Base-by-base conservation (phyloP, 2,888 invertebrate species). In the Morpho achilles region DNA sequence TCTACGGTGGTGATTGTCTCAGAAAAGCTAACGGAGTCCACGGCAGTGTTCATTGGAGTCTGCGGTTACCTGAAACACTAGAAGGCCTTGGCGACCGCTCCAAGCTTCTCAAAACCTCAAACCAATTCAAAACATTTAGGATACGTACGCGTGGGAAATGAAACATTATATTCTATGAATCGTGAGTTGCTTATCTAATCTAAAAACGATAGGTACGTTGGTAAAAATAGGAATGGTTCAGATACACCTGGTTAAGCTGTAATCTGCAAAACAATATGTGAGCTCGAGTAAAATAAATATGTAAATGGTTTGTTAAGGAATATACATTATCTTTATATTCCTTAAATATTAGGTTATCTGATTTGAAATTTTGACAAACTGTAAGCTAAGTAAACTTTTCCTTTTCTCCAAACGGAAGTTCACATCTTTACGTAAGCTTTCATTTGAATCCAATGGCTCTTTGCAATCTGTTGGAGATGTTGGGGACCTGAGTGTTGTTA, bases 31-130 rank as follows among this genome's bases (percentile, higher is more conserved):
- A 42, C 74, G 70, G 72, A 85, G 82, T 86, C 85, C 75, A 74
- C 80, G 84, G 82, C 86, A 79, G 76, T 67, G 71, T 73, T 68
- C 75, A 76, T 69, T 69, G 70, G 72, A 71, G 69, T 71, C 64
- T 85, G 85, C 76, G 87, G 84, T 85, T 75, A 74, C 69, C 79
- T 84, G 86, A 82, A 87, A 87, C 74, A 79, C 77, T 81, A 86
- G 84, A 83, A 79, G 78, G 78, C 70, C 70, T 67, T 70, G 71
- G 79, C 70, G 82, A 78, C 79, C 75, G 73, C 69, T 71, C 72
- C 75, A 72, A 71, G 73, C 72, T 69, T 73, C 67, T 73, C 70
- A 72, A 71, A 67, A 72, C 69, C 64, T 61, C 65, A 62, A 55
- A 49, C 53, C 40, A 16, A 56, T 22, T 55, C 67, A 40, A 54